Conservation (phyloP, 2,797 vertebrate species). For the Denticeps clupeoides region DNA sequence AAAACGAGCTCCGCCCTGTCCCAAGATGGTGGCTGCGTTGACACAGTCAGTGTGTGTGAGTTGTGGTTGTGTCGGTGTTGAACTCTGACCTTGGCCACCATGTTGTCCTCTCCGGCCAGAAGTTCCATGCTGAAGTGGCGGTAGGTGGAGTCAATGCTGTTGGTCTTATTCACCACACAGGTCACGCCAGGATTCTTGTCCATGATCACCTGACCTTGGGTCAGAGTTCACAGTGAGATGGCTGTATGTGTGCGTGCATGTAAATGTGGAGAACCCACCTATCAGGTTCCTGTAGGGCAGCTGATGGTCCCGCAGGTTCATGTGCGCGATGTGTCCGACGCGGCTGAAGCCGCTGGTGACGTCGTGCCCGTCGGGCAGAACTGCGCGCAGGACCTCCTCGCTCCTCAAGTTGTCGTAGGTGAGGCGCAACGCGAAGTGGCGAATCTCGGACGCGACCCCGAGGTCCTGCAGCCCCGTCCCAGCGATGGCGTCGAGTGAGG, state of each 20-base stretch:
- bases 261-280: slow-evolving; percentile 58
- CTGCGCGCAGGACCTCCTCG: slow-evolving; percentile 83
- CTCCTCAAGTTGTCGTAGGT: slow-evolving; percentile 84
- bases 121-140: slow-evolving; percentile 95
- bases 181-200: slow-evolving; percentile 91
- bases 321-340: slow-evolving; percentile 87
- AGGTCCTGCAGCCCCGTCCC: slow-evolving; percentile 60
- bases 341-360: slow-evolving; percentile 87
- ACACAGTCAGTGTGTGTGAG: neutral
- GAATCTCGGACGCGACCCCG: slow-evolving; percentile 56
- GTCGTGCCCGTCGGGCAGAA: slow-evolving; percentile 82
- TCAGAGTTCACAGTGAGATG: neutral
- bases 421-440: slow-evolving; percentile 60
- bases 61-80: too few species aligned
- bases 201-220: slow-evolving; percentile 80
- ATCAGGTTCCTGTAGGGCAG: slow-evolving; percentile 81
- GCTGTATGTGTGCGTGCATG: neutral
- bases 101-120: slow-evolving; percentile 80
- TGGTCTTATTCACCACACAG: slow-evolving; percentile 88
- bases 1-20: too few species aligned
- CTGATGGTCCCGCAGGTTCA: slow-evolving; percentile 93
- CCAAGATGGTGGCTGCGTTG: too few species aligned
- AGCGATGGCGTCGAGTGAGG: slow-evolving; percentile 53
- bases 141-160: slow-evolving; percentile 77
- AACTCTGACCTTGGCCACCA: slow-evolving; percentile 74